Evolutionary conservation across 2,797 vertebrate species (phyloP), one percentile per base, ranked within the genome.

Genomic region (Sebastolobus altivelis): DNA sequence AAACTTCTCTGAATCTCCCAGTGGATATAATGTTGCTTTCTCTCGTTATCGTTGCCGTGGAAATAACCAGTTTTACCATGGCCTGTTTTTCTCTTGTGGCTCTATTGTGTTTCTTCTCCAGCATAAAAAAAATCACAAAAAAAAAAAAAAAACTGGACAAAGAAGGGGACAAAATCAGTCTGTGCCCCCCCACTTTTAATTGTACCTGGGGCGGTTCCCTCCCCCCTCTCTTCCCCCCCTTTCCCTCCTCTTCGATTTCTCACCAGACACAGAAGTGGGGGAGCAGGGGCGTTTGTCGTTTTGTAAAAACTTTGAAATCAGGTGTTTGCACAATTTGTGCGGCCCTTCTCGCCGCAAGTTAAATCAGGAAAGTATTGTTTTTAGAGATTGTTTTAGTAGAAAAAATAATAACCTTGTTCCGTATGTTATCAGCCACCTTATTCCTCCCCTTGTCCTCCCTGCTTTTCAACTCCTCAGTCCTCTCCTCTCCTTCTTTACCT

Each of bases 291-390:
- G 73, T 89, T 89, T 87, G 85, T 93, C 70, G 87, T 91, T 89
- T 94, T 95, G 86, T 94, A 93, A 94, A 72, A 94, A 95, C 81
- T 93, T 95, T 93, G 89, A 95, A 95, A 94, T 96, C 95, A 96
- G 95, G 95, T 94, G 94, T 96, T 96, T 96, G 95, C 95, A 96
- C 95, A 96, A 95, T 93, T 91, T 90, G 93, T 85, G 94, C 83
- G 90, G 93, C 88, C 92, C 91, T 68, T 85, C 82, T 79, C 25
- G 89, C 94, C 92, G 88, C 92, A 89, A 92, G 92, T 94, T 92
- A 92, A 96, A 96, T 96, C 95, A 96, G 95, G 95, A 96, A 96
- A 96, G 95, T 96, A 94, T 96, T 96, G 94, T 95, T 95, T 95
- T 95, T 95, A 94, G 93, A 93, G 94, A 91, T 94, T 94, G 94